These are phyloP conservation scores for Lasioglossum baleicum DNA, from an alignment of 1,140 invertebrate species.

Conservation along the genomic window DNA sequence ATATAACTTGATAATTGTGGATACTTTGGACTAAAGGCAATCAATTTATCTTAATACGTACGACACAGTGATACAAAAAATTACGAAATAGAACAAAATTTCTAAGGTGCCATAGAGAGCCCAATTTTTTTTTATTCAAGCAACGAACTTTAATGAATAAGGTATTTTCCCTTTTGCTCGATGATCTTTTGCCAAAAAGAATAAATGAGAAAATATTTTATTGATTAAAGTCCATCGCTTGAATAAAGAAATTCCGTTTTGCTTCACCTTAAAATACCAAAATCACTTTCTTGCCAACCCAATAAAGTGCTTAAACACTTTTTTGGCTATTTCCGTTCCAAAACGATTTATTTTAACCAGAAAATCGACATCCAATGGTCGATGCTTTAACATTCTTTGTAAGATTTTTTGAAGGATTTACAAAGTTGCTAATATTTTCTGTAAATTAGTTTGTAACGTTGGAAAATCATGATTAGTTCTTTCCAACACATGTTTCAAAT, in stretches of 20 bases:
- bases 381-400: not conserved
- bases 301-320: not conserved
- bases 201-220: no score
- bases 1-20: not conserved
- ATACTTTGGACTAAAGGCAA: not conserved
- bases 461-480: constrained; percentile 82
- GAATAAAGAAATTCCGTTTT: no score
- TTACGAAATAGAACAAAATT: not conserved
- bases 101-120: no score
- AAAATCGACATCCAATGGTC: not conserved
- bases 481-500: constrained; percentile 80
- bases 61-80: not conserved
- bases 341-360: no score
- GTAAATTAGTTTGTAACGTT: constrained; percentile 76
- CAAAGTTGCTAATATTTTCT: constrained; percentile 80
- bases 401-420: constrained; percentile 59
- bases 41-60: not conserved
- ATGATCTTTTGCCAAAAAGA: no score
- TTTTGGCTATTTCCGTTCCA: not conserved
- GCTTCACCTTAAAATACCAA: no score
- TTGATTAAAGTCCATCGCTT: no score
- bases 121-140: no score
- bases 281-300: no score
- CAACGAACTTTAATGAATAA: no score
- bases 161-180: no score